Conservation (phyloP, 2,888 invertebrate genomes). For the Pediacus dermestoides region DNA sequence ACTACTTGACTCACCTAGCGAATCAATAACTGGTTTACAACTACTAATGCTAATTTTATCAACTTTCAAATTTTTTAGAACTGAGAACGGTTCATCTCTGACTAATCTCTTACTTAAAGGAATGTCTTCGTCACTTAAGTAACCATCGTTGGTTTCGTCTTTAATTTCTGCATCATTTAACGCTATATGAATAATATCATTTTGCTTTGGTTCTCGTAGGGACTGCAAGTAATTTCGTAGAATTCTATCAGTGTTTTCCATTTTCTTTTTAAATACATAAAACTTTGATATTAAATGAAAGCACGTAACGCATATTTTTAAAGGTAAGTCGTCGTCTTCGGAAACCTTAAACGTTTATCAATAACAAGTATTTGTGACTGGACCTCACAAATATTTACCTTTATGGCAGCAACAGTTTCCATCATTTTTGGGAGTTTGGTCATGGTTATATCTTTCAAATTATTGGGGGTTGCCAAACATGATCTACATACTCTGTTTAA, state of each 20-base stretch:
- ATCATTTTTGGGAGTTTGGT: constrained; percentile 44
- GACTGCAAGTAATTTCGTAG: constrained; percentile 37
- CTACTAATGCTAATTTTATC: no score
- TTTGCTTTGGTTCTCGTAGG: constrained; percentile 22
- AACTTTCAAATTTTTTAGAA: no score
- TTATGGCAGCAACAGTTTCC: constrained; percentile 38
- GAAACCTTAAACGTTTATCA: constrained; percentile 36
- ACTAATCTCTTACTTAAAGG: constrained; percentile 25
- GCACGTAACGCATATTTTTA: constrained; percentile 47
- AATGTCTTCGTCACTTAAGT: constrained; percentile 27
- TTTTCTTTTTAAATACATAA: constrained; percentile 47
- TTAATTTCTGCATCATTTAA: constrained; percentile 39
- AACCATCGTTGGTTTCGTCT: constrained; percentile 23
- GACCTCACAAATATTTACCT: constrained; percentile 30
- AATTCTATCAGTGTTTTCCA: constrained; percentile 44
- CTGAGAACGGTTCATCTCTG: no score
- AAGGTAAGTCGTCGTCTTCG: constrained; percentile 45
- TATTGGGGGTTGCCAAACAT: constrained; percentile 39
- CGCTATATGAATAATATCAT: constrained; percentile 39
- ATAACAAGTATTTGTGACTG: neutral
- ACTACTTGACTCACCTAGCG: no score
- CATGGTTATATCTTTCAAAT: constrained; percentile 37
- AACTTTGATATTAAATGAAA: constrained; percentile 46
- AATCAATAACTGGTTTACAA: no score
- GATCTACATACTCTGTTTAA: constrained; percentile 41